Conservation (phyloP, 2,797 vertebrate species). For the Martes flavigula region DNA sequence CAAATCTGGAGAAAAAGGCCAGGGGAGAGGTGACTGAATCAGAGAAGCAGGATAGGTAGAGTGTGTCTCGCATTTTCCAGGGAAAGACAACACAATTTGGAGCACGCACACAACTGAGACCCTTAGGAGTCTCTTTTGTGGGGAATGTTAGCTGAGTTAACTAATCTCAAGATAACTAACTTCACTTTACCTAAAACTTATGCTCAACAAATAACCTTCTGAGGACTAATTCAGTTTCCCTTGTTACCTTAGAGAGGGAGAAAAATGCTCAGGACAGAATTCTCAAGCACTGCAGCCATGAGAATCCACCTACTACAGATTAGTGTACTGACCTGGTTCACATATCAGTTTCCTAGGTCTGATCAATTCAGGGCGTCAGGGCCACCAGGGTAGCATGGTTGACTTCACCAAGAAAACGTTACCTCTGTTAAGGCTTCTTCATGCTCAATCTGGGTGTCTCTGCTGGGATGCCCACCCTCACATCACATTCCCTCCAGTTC, state of each 20-base stretch:
- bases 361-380: neutral
- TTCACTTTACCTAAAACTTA: neutral
- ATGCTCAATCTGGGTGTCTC: neutral
- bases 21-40: neutral
- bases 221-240: neutral
- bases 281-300: neutral
- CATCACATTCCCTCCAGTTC: neutral
- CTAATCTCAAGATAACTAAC: neutral
- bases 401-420: neutral
- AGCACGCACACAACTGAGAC: neutral
- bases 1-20: neutral
- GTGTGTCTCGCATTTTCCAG: neutral
- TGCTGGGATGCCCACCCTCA: neutral
- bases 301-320: neutral
- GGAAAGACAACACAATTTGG: neutral
- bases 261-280: neutral
- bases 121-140: neutral
- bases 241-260: neutral
- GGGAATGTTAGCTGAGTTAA: neutral
- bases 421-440: neutral
- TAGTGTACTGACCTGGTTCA: neutral
- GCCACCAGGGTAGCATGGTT: neutral
- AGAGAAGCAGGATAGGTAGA: neutral
- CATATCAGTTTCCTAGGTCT: neutral
- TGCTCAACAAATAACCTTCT: neutral